Evolutionary conservation across 2,888 invertebrate species (phyloP).

Genomic region (Seira musarum): DNA sequence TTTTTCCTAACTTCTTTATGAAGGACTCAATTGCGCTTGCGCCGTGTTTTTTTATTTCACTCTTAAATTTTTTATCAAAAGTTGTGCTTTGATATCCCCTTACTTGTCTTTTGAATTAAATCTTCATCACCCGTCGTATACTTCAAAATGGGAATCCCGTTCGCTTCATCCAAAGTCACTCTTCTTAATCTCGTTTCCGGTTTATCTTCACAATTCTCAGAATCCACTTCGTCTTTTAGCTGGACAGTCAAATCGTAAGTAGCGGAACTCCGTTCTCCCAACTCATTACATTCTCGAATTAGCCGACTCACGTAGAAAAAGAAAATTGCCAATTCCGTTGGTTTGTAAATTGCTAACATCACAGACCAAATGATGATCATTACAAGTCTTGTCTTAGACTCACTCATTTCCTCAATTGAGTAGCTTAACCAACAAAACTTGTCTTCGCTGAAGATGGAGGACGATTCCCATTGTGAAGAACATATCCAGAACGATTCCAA

Average conservation of each 20-base stretch:
- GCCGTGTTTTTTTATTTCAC: too few relatives aligned
- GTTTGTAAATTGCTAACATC: conserved; percentile 30
- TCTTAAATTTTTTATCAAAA: too few relatives aligned
- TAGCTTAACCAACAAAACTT: conserved; percentile 39
- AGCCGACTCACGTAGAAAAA: conserved; percentile 17
- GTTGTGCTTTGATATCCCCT: too few relatives aligned
- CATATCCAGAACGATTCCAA: conserved; percentile 34
- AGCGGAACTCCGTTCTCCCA: not conserved
- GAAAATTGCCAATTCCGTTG: conserved; percentile 22
- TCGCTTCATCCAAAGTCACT: too few relatives aligned
- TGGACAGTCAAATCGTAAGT: not conserved
- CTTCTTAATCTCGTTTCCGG: too few relatives aligned
- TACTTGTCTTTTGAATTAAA: too few relatives aligned
- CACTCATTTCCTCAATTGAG: conserved; percentile 7
- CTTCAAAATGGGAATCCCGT: not conserved
- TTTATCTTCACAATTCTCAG: not conserved
- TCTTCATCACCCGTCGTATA: not conserved
- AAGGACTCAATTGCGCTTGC: too few relatives aligned
- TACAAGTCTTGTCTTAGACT: not conserved
- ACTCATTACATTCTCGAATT: not conserved
- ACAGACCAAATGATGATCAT: conserved; percentile 6
- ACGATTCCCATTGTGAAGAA: too few relatives aligned
- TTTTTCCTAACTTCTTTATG: not conserved
- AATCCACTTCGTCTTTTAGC: not conserved
- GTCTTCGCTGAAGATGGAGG: conserved; percentile 11